Conservation (phyloP, 2,888 invertebrate species). For the Heliconius cydno region DNA sequence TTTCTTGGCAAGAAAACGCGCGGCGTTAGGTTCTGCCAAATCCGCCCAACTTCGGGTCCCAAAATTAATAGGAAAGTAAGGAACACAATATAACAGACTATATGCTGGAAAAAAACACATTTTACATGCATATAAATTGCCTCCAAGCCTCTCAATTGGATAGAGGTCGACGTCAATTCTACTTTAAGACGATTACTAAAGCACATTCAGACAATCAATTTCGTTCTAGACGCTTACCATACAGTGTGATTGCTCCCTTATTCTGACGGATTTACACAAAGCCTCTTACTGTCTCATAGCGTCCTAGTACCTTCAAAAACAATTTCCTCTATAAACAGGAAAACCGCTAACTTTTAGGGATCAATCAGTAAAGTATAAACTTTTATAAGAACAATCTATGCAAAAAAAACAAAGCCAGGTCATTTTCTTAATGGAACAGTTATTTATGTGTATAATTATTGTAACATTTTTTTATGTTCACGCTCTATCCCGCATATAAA, state of each 20-base stretch:
- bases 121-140: neutral
- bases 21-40: no score
- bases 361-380: slow-evolving; percentile 18
- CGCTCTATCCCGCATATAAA: no score
- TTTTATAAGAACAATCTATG: slow-evolving; percentile 12
- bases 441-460: neutral
- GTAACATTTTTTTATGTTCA: neutral
- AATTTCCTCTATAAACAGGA: slow-evolving; percentile 53
- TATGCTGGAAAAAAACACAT: no score
- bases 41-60: no score
- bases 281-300: slow-evolving; percentile 61
- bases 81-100: neutral
- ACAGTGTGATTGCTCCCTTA: slow-evolving; percentile 25
- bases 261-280: slow-evolving; percentile 50
- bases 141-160: neutral
- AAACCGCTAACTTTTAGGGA: slow-evolving; percentile 26
- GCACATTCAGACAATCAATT: slow-evolving; percentile 10
- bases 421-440: slow-evolving; percentile 11
- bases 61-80: no score
- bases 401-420: slow-evolving; percentile 6
- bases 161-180: neutral
- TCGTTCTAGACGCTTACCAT: neutral
- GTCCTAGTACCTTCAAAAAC: slow-evolving; percentile 63
- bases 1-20: no score
- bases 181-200: slow-evolving; percentile 10